Conservation (phyloP, 1,140 invertebrate genomes). For the Drosophila guanche region DNA sequence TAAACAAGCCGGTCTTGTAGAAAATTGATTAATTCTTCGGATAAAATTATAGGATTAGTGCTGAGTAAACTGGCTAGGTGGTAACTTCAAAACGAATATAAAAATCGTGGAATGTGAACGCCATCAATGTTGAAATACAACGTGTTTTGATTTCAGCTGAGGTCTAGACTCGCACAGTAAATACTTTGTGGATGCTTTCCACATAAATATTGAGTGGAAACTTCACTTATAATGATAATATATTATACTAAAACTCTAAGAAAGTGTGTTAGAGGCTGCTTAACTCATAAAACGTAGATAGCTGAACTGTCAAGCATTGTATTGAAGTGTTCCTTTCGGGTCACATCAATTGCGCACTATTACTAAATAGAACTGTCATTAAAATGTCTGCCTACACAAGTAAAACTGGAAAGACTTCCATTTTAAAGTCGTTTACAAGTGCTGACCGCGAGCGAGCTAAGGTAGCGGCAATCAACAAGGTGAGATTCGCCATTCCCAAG, state of each 20-base stretch:
- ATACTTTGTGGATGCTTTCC: neutral
- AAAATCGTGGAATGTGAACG: no score
- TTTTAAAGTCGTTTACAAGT: slow-evolving; percentile 64
- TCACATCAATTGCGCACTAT: slow-evolving; percentile 35
- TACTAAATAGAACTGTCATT: slow-evolving; percentile 24
- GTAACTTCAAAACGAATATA: no score
- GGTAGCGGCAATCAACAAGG: slow-evolving; percentile 64
- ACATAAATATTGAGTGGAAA: neutral
- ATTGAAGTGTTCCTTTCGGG: neutral
- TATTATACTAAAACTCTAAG: slow-evolving; percentile 6
- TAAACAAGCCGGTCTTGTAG: no score
- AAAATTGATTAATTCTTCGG: no score
- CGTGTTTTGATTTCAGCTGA: slow-evolving; percentile 45
- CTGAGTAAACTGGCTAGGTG: no score
- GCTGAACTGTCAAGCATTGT: neutral
- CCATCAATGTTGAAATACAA: slow-evolving; percentile 11
- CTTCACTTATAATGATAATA: slow-evolving; percentile 44
- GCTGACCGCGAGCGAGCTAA: slow-evolving; percentile 67
- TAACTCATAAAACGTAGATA: slow-evolving; percentile 38
- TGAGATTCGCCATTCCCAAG: slow-evolving; percentile 64
- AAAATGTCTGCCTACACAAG: slow-evolving; percentile 67
- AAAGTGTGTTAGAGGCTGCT: slow-evolving; percentile 20
- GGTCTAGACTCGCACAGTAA: no score
- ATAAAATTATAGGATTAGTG: no score
- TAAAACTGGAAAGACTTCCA: slow-evolving; percentile 67